A percentile compares a stretch with the other conserved stretches of the same genome.
These are phyloP conservation scores for Zoanthus sansibaricus DNA, from an alignment of 92 coral and sea anemone genomes.

Conservation along the genomic window DNA sequence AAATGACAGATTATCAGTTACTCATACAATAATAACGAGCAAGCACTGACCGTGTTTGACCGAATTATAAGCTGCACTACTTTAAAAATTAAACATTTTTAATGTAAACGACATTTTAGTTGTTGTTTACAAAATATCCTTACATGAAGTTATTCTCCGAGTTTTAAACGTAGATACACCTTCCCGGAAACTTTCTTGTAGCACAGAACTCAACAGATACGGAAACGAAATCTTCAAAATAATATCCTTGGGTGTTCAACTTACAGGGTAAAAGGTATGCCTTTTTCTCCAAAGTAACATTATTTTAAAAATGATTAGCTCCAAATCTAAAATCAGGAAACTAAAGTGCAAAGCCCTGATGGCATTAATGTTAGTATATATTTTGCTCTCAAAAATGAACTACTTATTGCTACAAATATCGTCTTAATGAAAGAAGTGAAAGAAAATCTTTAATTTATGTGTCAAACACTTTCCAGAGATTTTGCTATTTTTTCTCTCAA, in stretches of 20 bases:
- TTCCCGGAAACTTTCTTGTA: constrained; percentile 1
- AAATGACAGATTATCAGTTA: constrained; percentile 10
- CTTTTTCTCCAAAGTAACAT: too few species aligned
- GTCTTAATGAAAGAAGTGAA: too few species aligned
- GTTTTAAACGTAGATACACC: neutral
- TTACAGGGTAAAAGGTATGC: too few species aligned
- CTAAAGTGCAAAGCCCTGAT: too few species aligned
- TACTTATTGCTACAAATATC: too few species aligned
- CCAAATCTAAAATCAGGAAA: too few species aligned
- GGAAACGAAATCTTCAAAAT: neutral
- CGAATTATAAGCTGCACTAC: neutral
- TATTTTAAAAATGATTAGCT: too few species aligned
- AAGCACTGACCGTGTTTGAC: constrained; percentile 30
- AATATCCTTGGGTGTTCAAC: neutral
- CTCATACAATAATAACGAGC: neutral
- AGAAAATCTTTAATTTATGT: too few species aligned
- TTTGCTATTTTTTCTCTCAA: neutral
- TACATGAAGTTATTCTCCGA: neutral
- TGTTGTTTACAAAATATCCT: neutral
- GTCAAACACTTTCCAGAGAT: too few species aligned
- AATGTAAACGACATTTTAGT: neutral
- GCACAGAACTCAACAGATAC: neutral
- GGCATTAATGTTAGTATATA: too few species aligned
- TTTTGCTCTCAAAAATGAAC: too few species aligned
- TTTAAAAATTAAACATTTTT: constrained; percentile 15